Evolutionary conservation across 1,140 invertebrate genomes (phyloP), one percentile per base, ranked within the genome.

Genomic region (Neodiprion pinetum): DNA sequence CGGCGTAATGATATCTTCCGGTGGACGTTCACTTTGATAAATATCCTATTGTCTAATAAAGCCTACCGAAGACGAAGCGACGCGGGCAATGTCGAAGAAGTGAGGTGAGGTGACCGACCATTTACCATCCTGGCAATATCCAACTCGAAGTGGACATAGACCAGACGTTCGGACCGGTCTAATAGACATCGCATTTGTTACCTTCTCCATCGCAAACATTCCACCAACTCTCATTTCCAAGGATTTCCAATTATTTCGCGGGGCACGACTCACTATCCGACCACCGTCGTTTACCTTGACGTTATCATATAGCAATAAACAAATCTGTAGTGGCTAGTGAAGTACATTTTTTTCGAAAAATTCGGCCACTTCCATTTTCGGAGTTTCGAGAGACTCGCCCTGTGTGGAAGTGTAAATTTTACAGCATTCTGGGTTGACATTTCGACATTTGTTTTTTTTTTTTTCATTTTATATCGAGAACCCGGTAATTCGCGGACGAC

Each of bases 21-120:
- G 53, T 61, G 53, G 53, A 61, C 53, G 53, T 61, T 61, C 53
- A 61, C 70, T 48, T 71, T 71, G 70, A 71, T 50, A 71, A 71
- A 71, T 48, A 71, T 50, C 70, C 28, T 50, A 71, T 71, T 71
- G 70, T 71, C 70, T 71, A 71, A 71, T 71, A 71, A 71, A 71
- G 48, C 23, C 48, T 71, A 71, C 4, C 70, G 70, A 71, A 71
- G 70, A 71, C 70, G 70, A 50, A 71, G 17, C 70, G 70, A 71
- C 70, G n/a, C 23, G 14, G 70, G n/a, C 70, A 17, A 48, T 48
- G 21, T 23, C 21, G 21, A 21, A 17, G n/a, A 23, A 71, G n/a
- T 40, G 70, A 17, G 21, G 48, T 40, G 48, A 50, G 48, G 48
- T 48, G 70, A 71, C 23, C 21, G 70, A 17, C 23, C 70, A 71